phyloP scores from a whole-genome alignment of 92 coral and sea anemone genomes.

The Porites divaricata region DNA sequence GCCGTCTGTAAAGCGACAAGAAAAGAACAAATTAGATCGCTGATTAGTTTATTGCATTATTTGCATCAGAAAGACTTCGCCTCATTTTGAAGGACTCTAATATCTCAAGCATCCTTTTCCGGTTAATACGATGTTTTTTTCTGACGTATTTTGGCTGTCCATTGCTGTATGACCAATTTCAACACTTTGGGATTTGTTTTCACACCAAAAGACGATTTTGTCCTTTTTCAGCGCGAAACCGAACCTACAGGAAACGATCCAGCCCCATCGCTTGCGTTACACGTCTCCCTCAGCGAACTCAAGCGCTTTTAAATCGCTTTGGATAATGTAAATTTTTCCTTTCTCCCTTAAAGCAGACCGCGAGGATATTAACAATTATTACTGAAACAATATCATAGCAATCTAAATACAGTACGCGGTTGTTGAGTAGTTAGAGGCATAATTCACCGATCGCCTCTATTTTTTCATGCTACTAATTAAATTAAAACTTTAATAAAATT shows the following conservation, averaged over 20 bases:
- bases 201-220: neutral
- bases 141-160: conserved; percentile 57
- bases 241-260: neutral
- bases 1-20: conserved; percentile 85
- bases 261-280: conserved; percentile 25
- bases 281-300: neutral
- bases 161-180: conserved; percentile 10
- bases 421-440: conserved; percentile 78
- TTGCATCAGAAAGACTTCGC: conserved; percentile 96
- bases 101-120: conserved; percentile 90
- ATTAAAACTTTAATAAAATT: conserved; percentile 99
- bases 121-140: conserved; percentile 71
- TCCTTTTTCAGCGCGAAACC: neutral
- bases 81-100: conserved; percentile 70
- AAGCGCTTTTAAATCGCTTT: conserved; percentile 11
- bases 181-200: conserved; percentile 4
- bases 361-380: conserved; percentile 88
- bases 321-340: conserved; percentile 59
- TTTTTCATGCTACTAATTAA: conserved; percentile 92
- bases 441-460: conserved; percentile 88
- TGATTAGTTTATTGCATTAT: conserved; percentile 92
- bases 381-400: conserved; percentile 86
- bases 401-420: conserved; percentile 77
- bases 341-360: conserved; percentile 85
- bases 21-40: conserved; percentile 84